Evolutionary conservation across 1,140 invertebrate genomes (phyloP).

Genomic region (Eubasilissa regina): DNA sequence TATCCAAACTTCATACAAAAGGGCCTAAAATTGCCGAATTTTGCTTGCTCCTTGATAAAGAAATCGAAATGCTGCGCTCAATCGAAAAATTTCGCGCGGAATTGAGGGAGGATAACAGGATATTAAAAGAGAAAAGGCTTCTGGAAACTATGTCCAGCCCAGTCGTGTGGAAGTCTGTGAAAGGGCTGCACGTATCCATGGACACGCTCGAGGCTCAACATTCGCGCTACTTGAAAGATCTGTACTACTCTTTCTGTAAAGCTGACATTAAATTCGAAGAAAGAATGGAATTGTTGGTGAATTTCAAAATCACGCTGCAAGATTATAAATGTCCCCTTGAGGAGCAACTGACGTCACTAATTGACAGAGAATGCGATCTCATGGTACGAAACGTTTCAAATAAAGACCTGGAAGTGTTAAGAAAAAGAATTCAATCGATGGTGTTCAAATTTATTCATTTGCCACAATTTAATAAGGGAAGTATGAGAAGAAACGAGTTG

Average conservation of each 20-base stretch:
- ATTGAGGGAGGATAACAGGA: conserved; percentile 71
- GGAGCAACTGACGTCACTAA: conserved; percentile 72
- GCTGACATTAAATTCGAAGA: conserved; percentile 69
- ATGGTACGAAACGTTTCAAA: conserved; percentile 70
- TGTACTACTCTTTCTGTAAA: conserved; percentile 74
- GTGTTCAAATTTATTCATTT: conserved; percentile 73
- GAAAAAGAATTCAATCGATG: conserved; percentile 73
- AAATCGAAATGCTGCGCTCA: conserved; percentile 75
- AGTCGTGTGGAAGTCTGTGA: conserved; percentile 75
- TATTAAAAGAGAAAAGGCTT: conserved; percentile 73
- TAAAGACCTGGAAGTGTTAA: conserved; percentile 72
- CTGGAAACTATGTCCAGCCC: conserved; percentile 77
- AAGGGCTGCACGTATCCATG: conserved; percentile 75
- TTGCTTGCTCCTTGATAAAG: conserved; percentile 76
- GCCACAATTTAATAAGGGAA: conserved; percentile 71
- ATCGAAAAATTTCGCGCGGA: conserved; percentile 75
- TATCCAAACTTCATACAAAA: conserved; percentile 73
- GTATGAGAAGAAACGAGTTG: conserved; percentile 70
- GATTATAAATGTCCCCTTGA: conserved; percentile 72
- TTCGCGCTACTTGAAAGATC: conserved; percentile 74
- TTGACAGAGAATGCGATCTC: conserved; percentile 77
- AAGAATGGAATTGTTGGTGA: conserved; percentile 73
- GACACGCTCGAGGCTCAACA: conserved; percentile 78
- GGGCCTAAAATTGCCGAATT: conserved; percentile 76
- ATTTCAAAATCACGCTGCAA: conserved; percentile 73